Evolutionary conservation across 2,113 vertebrate genomes (phyloP), one percentile per base, ranked within the genome.

Genomic region (Balaeniceps rex): DNA sequence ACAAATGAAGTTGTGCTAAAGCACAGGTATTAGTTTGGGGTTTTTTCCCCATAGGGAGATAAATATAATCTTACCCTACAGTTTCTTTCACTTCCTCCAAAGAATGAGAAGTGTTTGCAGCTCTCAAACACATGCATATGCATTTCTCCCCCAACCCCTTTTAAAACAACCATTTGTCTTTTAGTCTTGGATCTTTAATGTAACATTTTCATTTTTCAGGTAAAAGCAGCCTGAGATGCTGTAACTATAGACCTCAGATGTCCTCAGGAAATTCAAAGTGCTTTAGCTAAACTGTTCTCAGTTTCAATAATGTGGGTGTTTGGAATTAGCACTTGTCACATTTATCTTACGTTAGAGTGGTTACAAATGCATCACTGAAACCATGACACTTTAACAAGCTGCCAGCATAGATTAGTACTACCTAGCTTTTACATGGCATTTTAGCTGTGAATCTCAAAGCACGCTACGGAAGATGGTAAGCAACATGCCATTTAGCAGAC

Each of bases 311-410:
- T 0, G 76, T 94, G 82, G 91, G 79, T 87, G 88, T 93, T 93
- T 77, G 64, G 82, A 97, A 97, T 97, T 95, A 96, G 77, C 93
- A 94, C 93, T 93, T 97, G 92, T 96, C 92, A 97, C 79, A 95
- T 95, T 95, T 96, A 76, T 95, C 92, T 91, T 95, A 79, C 65
- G 57, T 93, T 87, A 69, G 33, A 93, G 34, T 90, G 47, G 74
- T 92, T 96, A 93, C 58, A 94, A 95, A 96, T 54, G 60, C 80
- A 93, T 90, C 49, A 58, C 63, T 83, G 88, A 87, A 97, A 97
- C 65, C 87, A 95, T 16, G 57, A 92, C 94, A 90, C 83, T 96
- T 96, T 85, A 93, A 95, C 92, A 96, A 91, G 85, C 79, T 96
- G 93, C 91, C 91, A 90, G 72, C 79, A 90, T 44, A 94, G 78